A percentile compares a stretch with the other conserved stretches of the same genome.
Conservation (phyloP, 2,797 vertebrate species). For the Chelon auratus region DNA sequence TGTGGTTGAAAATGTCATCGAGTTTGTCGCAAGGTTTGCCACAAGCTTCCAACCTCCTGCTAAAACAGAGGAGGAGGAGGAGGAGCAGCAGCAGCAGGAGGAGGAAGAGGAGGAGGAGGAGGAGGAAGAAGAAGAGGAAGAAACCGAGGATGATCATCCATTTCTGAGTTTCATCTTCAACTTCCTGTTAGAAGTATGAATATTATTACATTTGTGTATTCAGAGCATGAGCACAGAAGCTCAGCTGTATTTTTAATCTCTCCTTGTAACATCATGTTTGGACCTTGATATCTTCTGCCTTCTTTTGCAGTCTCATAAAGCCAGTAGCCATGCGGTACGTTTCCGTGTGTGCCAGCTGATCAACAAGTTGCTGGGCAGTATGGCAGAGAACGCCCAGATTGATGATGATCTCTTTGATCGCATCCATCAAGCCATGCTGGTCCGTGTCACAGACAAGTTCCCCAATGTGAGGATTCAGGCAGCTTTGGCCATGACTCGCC, state of each 20-base stretch:
- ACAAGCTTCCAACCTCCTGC: constrained; percentile 87
- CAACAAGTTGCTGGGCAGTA: constrained; percentile 93
- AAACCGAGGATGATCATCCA: constrained; percentile 80
- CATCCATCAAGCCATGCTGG: constrained; percentile 94
- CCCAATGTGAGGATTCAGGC: constrained; percentile 96
- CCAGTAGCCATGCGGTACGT: constrained; percentile 91
- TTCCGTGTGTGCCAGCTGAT: constrained; percentile 95
- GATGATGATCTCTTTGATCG: constrained; percentile 94
- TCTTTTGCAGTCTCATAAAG: constrained; percentile 88
- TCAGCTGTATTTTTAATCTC: neutral
- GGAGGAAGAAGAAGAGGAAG: constrained; percentile 58
- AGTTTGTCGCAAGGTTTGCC: constrained; percentile 92
- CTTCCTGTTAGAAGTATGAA: constrained; percentile 92
- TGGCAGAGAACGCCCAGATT: constrained; percentile 96
- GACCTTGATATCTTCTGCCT: constrained; percentile 17
- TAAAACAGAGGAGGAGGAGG: constrained; percentile 65
- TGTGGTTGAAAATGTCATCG: constrained; percentile 90
- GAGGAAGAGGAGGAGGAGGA: constrained; percentile 69
- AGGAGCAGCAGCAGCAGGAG: constrained; percentile 48
- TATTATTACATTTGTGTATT: neutral
- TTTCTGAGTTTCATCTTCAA: constrained; percentile 91
- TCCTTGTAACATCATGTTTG: neutral
- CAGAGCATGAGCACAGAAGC: neutral
- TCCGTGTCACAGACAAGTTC: constrained; percentile 93
- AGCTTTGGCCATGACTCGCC: constrained; percentile 92